Conservation (phyloP, 2,113 vertebrate species). For the Ivindomyrus marchei region DNA sequence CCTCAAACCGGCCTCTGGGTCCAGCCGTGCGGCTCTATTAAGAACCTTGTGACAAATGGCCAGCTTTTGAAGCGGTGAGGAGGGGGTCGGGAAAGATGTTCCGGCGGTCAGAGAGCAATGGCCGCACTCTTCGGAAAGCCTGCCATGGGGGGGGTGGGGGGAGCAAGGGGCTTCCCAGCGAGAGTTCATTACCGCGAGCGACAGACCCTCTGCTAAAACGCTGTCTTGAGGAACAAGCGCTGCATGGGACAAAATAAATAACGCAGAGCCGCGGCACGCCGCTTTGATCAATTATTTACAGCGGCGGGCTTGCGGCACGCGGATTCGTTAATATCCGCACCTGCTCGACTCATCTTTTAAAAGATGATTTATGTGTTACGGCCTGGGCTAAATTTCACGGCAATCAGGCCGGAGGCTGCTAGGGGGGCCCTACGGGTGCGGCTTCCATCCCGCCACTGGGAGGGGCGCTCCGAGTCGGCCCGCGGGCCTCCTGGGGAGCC, state of each 20-base stretch:
- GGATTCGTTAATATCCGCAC: conserved; percentile 89
- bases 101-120: conserved; percentile 68
- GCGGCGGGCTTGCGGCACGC: conserved; percentile 78
- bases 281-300: conserved; percentile 99
- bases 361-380: conserved; percentile 99
- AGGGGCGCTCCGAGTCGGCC: conserved; percentile 63
- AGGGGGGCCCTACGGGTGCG: conserved; percentile 79
- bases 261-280: conserved; percentile 43
- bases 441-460: conserved; percentile 75
- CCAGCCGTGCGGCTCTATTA: conserved; percentile 80
- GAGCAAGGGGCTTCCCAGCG: conserved; percentile 55
- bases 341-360: conserved; percentile 87
- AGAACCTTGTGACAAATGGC: conserved; percentile 85
- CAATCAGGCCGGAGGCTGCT: conserved; percentile 80
- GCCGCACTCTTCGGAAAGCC: conserved; percentile 69
- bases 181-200: conserved; percentile 88
- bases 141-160: conserved; percentile 67
- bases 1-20: conserved; percentile 66
- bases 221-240: conserved; percentile 76
- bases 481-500: conserved; percentile 81
- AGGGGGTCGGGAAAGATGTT: conserved; percentile 37
- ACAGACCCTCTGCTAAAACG: conserved; percentile 75
- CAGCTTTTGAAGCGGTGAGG: conserved; percentile 62
- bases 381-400: conserved; percentile 88
- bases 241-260: conserved; percentile 87